phyloP scores from a whole-genome alignment of 2,888 invertebrate genomes.

The Macrosoma leucophasiata region DNA sequence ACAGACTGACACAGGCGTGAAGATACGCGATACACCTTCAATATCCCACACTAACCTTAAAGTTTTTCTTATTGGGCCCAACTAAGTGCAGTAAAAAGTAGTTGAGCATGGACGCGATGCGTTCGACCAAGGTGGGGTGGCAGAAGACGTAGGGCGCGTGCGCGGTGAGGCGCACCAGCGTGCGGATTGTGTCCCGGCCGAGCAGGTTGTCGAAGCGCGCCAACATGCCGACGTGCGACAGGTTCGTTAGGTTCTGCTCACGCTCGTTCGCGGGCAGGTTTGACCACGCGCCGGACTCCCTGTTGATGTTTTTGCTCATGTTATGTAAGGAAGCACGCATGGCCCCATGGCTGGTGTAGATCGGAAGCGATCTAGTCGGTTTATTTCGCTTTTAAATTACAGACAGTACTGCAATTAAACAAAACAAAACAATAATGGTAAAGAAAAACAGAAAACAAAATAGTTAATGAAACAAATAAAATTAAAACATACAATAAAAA shows the following conservation, averaged over 20 bases:
- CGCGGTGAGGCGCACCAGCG: conserved; percentile 85
- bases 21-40: no score
- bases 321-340: no score
- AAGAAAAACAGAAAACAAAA: no score
- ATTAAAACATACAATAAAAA: no score
- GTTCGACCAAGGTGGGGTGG: conserved; percentile 92
- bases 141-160: conserved; percentile 88
- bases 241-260: conserved; percentile 81
- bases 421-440: no score
- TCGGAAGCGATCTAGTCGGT: no score
- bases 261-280: conserved; percentile 81
- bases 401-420: no score
- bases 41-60: conserved; percentile 78
- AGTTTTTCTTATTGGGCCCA: conserved; percentile 93
- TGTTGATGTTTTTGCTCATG: no score
- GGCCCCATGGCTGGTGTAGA: no score
- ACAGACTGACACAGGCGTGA: no score
- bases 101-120: conserved; percentile 96
- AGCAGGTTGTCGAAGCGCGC: conserved; percentile 95
- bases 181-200: conserved; percentile 90
- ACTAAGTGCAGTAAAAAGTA: conserved; percentile 93
- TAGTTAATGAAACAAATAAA: no score
- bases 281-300: conserved; percentile 86
- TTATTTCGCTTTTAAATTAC: no score
- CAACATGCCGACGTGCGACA: conserved; percentile 86